A percentile compares a stretch with the other conserved stretches of the same genome.
Evolutionary conservation across 1,140 invertebrate genomes (phyloP).

Genomic region (Lucilia cuprina): DNA sequence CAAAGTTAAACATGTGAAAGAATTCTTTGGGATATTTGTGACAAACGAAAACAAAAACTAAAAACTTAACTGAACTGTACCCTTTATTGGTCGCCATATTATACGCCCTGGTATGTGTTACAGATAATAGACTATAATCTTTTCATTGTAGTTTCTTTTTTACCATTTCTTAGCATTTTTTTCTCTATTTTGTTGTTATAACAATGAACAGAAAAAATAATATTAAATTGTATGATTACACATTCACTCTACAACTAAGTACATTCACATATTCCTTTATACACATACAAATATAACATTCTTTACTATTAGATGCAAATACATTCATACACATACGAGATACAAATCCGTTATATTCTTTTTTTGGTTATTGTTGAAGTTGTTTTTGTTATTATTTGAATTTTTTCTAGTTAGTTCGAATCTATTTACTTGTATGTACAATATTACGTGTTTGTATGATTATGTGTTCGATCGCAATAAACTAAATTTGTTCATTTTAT

Average conservation of each 20-base stretch:
- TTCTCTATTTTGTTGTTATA: background rate
- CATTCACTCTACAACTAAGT: background rate
- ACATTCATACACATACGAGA: background rate
- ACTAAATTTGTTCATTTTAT: slow-evolving; percentile 21
- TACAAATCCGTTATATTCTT: background rate
- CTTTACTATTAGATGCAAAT: background rate
- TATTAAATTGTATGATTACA: background rate
- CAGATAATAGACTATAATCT: slow-evolving; percentile 11
- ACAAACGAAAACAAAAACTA: background rate
- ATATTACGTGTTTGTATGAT: background rate
- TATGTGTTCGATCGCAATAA: background rate
- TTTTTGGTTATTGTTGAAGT: background rate
- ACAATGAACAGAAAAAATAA: background rate
- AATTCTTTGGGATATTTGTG: slow-evolving; percentile 10
- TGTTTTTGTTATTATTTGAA: background rate
- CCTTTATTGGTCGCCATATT: slow-evolving; percentile 25
- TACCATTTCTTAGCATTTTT: no score
- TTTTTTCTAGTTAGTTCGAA: no score
- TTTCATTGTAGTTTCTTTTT: background rate
- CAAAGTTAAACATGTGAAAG: slow-evolving; percentile 24
- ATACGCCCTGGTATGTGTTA: slow-evolving; percentile 17
- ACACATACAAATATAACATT: background rate
- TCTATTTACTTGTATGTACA: no score
- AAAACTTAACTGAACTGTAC: background rate
- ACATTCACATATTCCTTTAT: no score